Percentiles rank a stretch among this genome's conserved stretches.
phyloP scores from a whole-genome alignment of 2,113 vertebrate genomes.

The Euleptes europaea region DNA sequence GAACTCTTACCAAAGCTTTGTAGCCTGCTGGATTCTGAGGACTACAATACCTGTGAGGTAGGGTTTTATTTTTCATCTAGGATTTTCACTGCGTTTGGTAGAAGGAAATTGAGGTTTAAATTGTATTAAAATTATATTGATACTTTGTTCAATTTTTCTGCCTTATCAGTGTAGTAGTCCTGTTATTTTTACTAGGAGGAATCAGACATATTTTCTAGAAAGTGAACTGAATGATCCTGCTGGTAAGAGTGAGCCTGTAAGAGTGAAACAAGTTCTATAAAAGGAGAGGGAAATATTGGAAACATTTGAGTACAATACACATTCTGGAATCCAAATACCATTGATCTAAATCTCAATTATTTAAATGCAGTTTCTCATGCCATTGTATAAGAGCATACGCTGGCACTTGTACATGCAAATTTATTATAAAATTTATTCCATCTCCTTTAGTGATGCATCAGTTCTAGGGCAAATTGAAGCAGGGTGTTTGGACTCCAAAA shows the following conservation, averaged over 20 bases:
- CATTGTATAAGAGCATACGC: not conserved
- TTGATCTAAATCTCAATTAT: not conserved
- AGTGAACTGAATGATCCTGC: not conserved
- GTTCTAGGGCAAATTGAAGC: not conserved
- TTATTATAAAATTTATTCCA: not conserved
- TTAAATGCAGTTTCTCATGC: not conserved
- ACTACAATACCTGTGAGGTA: conserved; percentile 98
- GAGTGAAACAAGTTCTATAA: not conserved
- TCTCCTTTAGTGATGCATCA: not conserved
- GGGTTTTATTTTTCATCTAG: conserved; percentile 24
- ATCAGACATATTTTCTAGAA: not conserved
- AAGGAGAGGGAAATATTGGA: not conserved
- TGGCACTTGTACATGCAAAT: not conserved
- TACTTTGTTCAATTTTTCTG: not conserved
- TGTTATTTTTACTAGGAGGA: not conserved
- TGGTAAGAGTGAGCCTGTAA: not conserved
- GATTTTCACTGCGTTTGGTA: not conserved
- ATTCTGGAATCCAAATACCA: not conserved
- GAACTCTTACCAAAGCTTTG: conserved; percentile 96
- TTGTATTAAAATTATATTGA: not conserved
- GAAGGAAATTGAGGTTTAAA: not conserved
- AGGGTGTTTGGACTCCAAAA: not conserved
- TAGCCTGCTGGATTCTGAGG: conserved; percentile 92
- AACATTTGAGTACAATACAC: not conserved
- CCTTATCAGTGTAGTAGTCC: not conserved